Evolutionary conservation across 2,113 vertebrate genomes (phyloP), one percentile per base, ranked within the genome.

Genomic region (Chaetodon trifascialis): DNA sequence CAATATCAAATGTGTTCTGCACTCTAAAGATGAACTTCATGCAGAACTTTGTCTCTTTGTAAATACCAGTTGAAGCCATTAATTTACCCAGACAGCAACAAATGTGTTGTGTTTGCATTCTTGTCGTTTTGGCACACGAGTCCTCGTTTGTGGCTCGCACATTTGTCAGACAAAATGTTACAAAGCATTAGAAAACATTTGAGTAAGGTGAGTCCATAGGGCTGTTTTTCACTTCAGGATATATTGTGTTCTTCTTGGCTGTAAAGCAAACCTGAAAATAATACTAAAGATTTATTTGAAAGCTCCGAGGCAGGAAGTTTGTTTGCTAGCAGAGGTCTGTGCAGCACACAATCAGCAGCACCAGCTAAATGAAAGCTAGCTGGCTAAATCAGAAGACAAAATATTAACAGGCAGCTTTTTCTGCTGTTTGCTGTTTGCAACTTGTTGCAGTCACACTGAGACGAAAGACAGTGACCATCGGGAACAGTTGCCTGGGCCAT

Each of bases 1-100:
- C 56, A 63, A 6, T 42, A n/a, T 72, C 4, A 73, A 87, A 77
- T 62, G 16, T 11, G 25, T 63, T 47, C 30, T 47, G 44, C 21
- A 1, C 42, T 25, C 23, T 52, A 83, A 49, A 64, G 30, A 3
- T 46, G 2, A 56, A 60, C 30, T 36, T 75, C 4, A 34, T 52
- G 12, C 11, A 9, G 25, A 52, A n/a, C 4, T 56, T n/a, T 75
- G 55, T 30, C 65, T 51, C 42, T 55, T 30, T 46, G 23, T 34
- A 59, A 80, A 79, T 55, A 52, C 7, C 16, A 59, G 2, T 11
- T 19, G 1, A 55, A 80, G 54, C n/a, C 71, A 11, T 46, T 42
- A 16, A 46, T 66, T n/a, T 4, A 34, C 15, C 12, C 7, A 62
- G 6, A 17, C 9, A 23, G 40, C 36, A 49, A 34, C 34, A 64